These are phyloP conservation scores for Rhagonycha lutea DNA, from an alignment of 2,888 invertebrate genomes.

Conservation along the genomic window DNA sequence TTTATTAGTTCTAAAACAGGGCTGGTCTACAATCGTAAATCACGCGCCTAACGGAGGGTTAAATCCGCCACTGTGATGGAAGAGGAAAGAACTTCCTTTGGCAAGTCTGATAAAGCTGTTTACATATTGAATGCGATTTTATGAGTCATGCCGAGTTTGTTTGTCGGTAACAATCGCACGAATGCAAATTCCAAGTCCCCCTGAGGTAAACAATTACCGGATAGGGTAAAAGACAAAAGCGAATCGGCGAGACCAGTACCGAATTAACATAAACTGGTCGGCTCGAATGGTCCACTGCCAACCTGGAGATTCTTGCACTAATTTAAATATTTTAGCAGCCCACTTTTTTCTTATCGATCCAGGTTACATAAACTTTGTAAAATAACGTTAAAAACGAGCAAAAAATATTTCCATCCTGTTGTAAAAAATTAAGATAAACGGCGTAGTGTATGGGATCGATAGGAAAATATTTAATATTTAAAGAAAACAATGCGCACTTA, in stretches of 20 bases:
- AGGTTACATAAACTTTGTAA: too few species aligned
- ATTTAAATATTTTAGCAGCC: neutral
- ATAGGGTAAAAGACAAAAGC: neutral
- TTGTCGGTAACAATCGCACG: neutral
- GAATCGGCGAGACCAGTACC: neutral
- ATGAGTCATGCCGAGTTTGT: neutral
- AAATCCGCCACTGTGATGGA: neutral
- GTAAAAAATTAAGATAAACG: too few species aligned
- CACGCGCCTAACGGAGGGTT: too few species aligned
- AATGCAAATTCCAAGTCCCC: neutral
- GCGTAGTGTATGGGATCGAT: neutral
- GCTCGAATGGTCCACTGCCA: neutral
- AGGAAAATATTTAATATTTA: neutral
- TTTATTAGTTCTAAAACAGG: too few species aligned
- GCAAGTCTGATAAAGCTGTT: neutral
- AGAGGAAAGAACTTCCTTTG: neutral
- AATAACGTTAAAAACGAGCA: too few species aligned
- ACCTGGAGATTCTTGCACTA: neutral
- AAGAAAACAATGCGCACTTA: neutral
- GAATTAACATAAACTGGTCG: neutral
- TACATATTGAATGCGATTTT: neutral
- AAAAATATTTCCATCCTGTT: too few species aligned
- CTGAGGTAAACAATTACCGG: neutral
- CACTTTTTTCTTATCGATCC: neutral
- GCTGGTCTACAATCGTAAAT: too few species aligned